Evolutionary conservation across 2,113 vertebrate genomes (phyloP), one percentile per base, ranked within the genome.

Genomic region (Erythrolamprus reginae): DNA sequence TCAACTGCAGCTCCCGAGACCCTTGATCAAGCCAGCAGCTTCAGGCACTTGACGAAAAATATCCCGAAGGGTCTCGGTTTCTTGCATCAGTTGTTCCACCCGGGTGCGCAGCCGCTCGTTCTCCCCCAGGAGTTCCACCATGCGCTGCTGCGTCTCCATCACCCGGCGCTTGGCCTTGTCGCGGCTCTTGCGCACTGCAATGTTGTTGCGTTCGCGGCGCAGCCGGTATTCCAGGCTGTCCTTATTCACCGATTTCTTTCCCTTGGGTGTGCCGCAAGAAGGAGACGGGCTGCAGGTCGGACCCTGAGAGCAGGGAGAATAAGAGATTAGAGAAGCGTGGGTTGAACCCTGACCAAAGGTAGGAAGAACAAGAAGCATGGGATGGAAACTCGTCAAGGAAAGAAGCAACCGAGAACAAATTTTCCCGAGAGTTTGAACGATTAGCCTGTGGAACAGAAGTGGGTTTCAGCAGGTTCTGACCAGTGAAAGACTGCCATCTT

Each of bases 131-230:
- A 98, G 98, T 93, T 98, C 98, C 93, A 98, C 4, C 88, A 98
- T 98, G 89, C 97, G 98, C 94, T 98, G 98, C 95, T 98, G 98
- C 1, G 98, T 99, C 95, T 98, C 96, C 96, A 97, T 90, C 88
- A 98, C 98, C 90, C 98, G 97, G 33, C 98, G 94, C 88, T 98
- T 98, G 53, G 98, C 98, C 93, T 98, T 98, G 96, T 98, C 98
- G 1, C 98, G 97, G 94, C 98, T 99, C 95, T 98, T 99, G 86
- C 98, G 97, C 93, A 99, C 98, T 0, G 98, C 98, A 0, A 98
- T 96, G 95, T 99, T 99, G 96, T 99, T 99, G 90, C 98, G 97
- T 93, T 98, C 98, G 0, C 98, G 96, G 5, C 98, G 96, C 95
- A 97, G 65, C 0, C 98, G 97, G 95, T 99, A 99, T 93, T 99